Evolutionary conservation across 1,140 invertebrate genomes (phyloP), one percentile per base, ranked within the genome.

Genomic region (Melanaphis sacchari): DNA sequence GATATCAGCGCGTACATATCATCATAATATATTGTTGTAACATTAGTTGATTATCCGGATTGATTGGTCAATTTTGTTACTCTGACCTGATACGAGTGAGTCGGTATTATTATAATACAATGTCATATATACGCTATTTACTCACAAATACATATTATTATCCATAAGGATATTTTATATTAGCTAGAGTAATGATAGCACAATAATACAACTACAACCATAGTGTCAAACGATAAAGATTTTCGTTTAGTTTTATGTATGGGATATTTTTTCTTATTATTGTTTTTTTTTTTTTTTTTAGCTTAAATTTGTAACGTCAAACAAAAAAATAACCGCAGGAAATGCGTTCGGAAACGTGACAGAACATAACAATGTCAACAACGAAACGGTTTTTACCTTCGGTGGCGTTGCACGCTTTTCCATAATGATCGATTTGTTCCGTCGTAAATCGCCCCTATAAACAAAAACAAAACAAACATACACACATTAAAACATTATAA

Each of bases 331-430:
- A 84, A 84, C 22, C 24, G 11, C 82, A 84, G 82, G 40, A 84
- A 84, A 85, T 43, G 5, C 40, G 26, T 31, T 41, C 84, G 40
- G 24, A 31, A 43, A 85, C 84, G 40, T 4, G 11, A 88, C 8
- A 22, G 4, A 49, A 49, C 22, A 40, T 84, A 36, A 88, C n/a
- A 36, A 36, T 49, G n/a, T 52, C n/a, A 3, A 41, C 40, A 21
- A 52, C n/a, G 49, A 54, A 89, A 54, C 11, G 36, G 15, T 43
- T 41, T 26, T 93, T 93, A 93, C 91, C 91, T 93, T 93, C 43
- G 36, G 46, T 93, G 31, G 46, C 91, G 26, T 93, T 93, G 46
- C 91, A 93, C 81, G 66, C 91, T 93, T 54, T 93, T 93, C 91
- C 91, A 38, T 52, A 38, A 5, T 84, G 1, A 84, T 85, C 91